A percentile compares a stretch with the other conserved stretches of the same genome.
phyloP scores from a whole-genome alignment of 2,797 vertebrate species.

The Anguilla anguilla region DNA sequence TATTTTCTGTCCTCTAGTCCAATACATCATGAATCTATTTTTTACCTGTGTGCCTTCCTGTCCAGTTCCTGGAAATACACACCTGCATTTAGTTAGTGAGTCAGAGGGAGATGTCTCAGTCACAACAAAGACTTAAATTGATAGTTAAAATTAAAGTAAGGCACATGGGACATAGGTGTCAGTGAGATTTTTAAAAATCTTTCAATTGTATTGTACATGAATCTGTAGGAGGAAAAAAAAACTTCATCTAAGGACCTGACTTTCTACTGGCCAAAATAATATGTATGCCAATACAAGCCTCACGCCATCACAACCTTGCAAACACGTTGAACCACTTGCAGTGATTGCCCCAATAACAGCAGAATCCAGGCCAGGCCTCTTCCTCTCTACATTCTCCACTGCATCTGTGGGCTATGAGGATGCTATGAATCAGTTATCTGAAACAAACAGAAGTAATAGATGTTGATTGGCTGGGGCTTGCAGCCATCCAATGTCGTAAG shows the following conservation, averaged over 20 bases:
- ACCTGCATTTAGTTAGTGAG: background rate
- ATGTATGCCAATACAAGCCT: background rate
- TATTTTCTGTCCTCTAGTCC: background rate
- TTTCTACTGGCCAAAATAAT: background rate
- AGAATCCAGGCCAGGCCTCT: constrained; percentile 34
- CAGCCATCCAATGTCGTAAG: constrained; percentile 50
- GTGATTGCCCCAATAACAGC: constrained; percentile 33
- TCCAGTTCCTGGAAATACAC: background rate
- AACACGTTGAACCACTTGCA: constrained; percentile 27
- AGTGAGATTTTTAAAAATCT: background rate
- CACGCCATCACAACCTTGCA: constrained; percentile 15
- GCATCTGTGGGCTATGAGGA: constrained; percentile 33
- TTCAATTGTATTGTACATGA: background rate
- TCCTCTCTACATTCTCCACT: background rate
- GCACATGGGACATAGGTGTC: background rate
- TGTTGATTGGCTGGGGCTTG: constrained; percentile 44
- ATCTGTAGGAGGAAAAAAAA: background rate
- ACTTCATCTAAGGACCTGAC: background rate
- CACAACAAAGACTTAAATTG: background rate
- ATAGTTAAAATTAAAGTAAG: background rate
- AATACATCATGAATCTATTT: background rate
- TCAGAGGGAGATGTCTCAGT: background rate
- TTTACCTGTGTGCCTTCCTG: background rate
- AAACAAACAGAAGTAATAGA: constrained; percentile 54
- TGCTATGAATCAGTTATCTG: constrained; percentile 45